Percentiles rank a stretch among this genome's conserved stretches.
phyloP scores from a whole-genome alignment of 35 echinoderm and acorn worm species.

The Diadema setosum region DNA sequence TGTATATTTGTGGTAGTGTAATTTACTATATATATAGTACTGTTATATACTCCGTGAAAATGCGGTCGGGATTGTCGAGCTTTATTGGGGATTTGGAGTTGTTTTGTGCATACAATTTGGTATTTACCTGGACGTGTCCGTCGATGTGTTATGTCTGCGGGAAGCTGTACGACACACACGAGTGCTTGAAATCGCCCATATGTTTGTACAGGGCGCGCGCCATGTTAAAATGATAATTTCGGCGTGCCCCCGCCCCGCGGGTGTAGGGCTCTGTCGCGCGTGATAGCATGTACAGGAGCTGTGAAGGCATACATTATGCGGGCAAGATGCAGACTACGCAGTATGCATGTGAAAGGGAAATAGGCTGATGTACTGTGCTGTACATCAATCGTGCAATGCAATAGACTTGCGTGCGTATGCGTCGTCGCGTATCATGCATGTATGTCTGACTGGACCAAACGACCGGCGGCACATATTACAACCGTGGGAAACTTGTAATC shows the following conservation, averaged over 20 bases:
- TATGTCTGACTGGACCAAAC: too few relatives aligned
- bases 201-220: constrained; percentile 7
- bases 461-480: too few relatives aligned
- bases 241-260: constrained; percentile 11
- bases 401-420: too few relatives aligned
- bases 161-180: neutral
- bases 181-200: neutral
- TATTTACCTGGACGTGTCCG: neutral
- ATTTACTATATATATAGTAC: neutral
- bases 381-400: too few relatives aligned
- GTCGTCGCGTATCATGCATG: too few relatives aligned
- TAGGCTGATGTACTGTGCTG: too few relatives aligned
- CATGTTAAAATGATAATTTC: neutral
- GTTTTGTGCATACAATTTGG: neutral
- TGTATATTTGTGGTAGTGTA: neutral
- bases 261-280: neutral
- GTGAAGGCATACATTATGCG: neutral
- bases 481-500: too few relatives aligned
- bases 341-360: neutral
- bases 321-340: neutral
- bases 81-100: neutral
- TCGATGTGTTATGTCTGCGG: neutral
- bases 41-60: neutral
- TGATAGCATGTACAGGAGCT: neutral
- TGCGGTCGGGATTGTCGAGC: neutral